phyloP scores from a whole-genome alignment of 2,797 vertebrate species.

The Lagodon rhomboides region DNA sequence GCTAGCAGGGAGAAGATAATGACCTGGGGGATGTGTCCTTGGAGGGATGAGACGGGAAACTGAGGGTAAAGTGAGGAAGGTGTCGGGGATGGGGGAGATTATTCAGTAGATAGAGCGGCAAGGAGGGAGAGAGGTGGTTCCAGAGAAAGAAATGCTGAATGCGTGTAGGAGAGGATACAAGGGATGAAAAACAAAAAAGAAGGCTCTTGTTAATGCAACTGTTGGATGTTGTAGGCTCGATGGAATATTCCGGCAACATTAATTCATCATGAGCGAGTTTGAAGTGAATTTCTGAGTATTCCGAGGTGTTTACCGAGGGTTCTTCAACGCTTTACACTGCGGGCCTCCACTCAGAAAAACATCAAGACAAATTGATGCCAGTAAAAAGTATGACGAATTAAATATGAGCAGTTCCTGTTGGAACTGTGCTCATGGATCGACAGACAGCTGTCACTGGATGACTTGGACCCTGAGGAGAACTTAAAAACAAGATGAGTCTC shows the following conservation, averaged over 20 bases:
- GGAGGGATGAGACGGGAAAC: slow-evolving; percentile 54
- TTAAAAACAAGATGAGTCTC: not conserved
- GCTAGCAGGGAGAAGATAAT: slow-evolving; percentile 62
- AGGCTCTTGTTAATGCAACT: slow-evolving; percentile 29
- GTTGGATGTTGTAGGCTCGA: slow-evolving; percentile 12
- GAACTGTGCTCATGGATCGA: not conserved
- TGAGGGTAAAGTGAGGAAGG: slow-evolving; percentile 46
- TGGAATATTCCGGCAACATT: not conserved
- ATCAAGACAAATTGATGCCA: not conserved
- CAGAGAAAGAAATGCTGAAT: slow-evolving; percentile 35
- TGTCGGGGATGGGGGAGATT: slow-evolving; percentile 49
- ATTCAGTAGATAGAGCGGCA: slow-evolving; percentile 46
- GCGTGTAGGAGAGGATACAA: slow-evolving; percentile 17
- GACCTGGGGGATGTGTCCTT: slow-evolving; percentile 66
- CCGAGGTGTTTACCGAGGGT: not conserved
- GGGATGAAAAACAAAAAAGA: slow-evolving; percentile 20
- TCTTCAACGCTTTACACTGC: not conserved
- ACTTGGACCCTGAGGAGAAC: not conserved
- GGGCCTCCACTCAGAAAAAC: not conserved
- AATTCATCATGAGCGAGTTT: slow-evolving; percentile 1
- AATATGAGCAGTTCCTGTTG: not conserved
- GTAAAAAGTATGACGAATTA: not conserved
- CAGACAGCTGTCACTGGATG: not conserved
- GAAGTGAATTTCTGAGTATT: not conserved
- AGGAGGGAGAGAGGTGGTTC: slow-evolving; percentile 23